Percentiles rank a stretch among this genome's conserved stretches.
Conservation (phyloP, 1,140 invertebrate genomes). For the Campodea augens region DNA sequence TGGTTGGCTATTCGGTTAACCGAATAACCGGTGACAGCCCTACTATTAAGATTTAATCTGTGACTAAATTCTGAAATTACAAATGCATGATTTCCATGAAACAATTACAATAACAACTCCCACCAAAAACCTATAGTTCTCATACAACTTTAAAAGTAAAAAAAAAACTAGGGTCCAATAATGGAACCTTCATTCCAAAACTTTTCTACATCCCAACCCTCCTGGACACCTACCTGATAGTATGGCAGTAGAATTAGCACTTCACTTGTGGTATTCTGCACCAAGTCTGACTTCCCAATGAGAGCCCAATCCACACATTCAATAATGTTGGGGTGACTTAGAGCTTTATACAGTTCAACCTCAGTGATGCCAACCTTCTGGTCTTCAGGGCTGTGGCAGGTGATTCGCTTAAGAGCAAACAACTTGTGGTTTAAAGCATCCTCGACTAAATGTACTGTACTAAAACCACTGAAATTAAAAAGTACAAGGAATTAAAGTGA, state of each 20-base stretch:
- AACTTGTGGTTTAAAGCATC: conserved; percentile 43
- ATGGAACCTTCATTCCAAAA: not conserved
- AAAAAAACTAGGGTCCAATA: not conserved
- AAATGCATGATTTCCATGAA: too few species aligned
- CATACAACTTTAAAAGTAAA: not conserved
- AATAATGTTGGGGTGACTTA: conserved; percentile 59
- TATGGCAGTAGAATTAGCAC: conserved; percentile 59
- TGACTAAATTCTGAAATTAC: too few species aligned
- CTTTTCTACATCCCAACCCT: too few species aligned
- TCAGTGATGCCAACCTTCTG: conserved; percentile 50
- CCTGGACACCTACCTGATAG: conserved; percentile 36
- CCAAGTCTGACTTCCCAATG: conserved; percentile 38
- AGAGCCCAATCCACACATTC: conserved; percentile 49
- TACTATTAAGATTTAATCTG: too few species aligned
- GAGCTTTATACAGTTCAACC: conserved; percentile 47
- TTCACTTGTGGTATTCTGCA: conserved; percentile 46
- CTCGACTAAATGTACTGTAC: conserved; percentile 58
- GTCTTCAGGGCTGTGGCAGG: conserved; percentile 59
- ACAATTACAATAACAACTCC: too few species aligned
- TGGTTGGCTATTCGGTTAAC: too few species aligned
- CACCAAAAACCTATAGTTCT: too few species aligned
- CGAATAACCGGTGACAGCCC: too few species aligned
- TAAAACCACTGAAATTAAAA: conserved; percentile 50
- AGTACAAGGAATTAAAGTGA: too few species aligned
- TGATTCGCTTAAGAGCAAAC: conserved; percentile 64